phyloP scores from a whole-genome alignment of 2,888 invertebrate species.

The Lasiommata megera region DNA sequence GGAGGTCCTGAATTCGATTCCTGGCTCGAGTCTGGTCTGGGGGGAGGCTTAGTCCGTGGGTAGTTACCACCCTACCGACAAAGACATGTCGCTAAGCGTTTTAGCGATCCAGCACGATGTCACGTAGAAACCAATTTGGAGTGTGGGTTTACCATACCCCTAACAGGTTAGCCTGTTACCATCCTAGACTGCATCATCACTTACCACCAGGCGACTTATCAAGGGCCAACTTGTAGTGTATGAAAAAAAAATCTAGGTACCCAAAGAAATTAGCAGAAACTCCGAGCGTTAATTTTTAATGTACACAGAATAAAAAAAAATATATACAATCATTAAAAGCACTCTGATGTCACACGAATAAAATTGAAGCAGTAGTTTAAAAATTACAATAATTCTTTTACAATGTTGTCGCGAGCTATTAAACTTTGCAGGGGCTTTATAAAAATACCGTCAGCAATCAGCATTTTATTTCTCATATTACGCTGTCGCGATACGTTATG shows the following conservation, averaged over 20 bases:
- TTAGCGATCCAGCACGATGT: no score
- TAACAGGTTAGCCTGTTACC: no score
- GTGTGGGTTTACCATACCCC: no score
- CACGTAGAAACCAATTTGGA: no score
- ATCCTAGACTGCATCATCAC: no score
- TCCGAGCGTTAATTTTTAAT: background rate
- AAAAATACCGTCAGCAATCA: conserved; percentile 29
- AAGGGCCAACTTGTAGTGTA: no score
- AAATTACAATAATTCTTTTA: conserved; percentile 33
- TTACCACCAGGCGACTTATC: no score
- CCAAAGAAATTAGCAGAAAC: background rate
- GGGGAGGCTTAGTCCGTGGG: background rate
- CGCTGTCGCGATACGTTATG: conserved; percentile 36
- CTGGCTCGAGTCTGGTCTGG: background rate
- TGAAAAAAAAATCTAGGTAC: background rate
- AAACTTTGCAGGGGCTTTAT: conserved; percentile 32
- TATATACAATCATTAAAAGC: conserved; percentile 30
- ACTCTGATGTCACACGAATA: conserved; percentile 27
- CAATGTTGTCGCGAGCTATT: conserved; percentile 32
- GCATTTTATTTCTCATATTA: conserved; percentile 26
- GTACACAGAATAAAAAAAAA: conserved; percentile 13
- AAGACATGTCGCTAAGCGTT: background rate
- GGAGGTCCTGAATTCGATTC: no score
- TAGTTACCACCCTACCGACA: background rate
- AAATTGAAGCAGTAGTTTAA: conserved; percentile 29